Percentiles rank a stretch among this genome's conserved stretches.
Evolutionary conservation across 1,140 invertebrate species (phyloP).

Genomic region (Drosophila repleta): DNA sequence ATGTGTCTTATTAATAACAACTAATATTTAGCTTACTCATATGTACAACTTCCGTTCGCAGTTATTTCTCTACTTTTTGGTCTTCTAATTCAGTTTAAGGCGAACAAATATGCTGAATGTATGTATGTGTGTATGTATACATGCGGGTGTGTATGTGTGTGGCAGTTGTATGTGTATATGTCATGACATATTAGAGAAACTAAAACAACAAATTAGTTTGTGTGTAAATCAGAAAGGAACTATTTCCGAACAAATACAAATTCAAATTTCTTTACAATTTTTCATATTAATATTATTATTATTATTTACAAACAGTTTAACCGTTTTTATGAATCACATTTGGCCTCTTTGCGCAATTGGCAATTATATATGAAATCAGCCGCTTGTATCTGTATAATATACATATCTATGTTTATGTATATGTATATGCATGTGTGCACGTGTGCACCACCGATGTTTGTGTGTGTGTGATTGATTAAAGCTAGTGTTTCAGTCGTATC

Average conservation of each 20-base stretch:
- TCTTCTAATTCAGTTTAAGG: conserved; percentile 14
- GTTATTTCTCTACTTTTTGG: conserved; percentile 1
- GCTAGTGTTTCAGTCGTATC: conserved; percentile 54
- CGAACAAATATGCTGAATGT: not conserved
- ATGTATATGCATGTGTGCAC: conserved; percentile 16
- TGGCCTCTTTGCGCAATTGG: conserved; percentile 27
- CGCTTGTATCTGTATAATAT: not conserved
- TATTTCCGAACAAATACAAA: conserved; percentile 17
- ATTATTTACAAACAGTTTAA: conserved; percentile 47
- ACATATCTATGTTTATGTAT: conserved; percentile 21
- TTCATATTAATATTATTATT: conserved; percentile 19
- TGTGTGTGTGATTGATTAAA: conserved; percentile 36
- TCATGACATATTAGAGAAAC: conserved; percentile 14
- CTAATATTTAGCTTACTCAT: conserved; percentile 50
- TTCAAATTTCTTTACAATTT: conserved; percentile 19
- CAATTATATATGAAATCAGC: conserved; percentile 9
- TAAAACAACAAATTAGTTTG: not conserved
- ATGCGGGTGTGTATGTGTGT: not conserved
- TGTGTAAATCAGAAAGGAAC: conserved; percentile 29
- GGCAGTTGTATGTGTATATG: conserved; percentile 43
- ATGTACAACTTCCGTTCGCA: conserved; percentile 51
- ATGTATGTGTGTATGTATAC: not conserved
- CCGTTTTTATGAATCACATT: conserved; percentile 47
- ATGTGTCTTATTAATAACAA: conserved; percentile 49
- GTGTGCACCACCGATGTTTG: conserved; percentile 19